phyloP scores from a whole-genome alignment of 2,113 vertebrate species.

The Brachypteracias leptosomus region DNA sequence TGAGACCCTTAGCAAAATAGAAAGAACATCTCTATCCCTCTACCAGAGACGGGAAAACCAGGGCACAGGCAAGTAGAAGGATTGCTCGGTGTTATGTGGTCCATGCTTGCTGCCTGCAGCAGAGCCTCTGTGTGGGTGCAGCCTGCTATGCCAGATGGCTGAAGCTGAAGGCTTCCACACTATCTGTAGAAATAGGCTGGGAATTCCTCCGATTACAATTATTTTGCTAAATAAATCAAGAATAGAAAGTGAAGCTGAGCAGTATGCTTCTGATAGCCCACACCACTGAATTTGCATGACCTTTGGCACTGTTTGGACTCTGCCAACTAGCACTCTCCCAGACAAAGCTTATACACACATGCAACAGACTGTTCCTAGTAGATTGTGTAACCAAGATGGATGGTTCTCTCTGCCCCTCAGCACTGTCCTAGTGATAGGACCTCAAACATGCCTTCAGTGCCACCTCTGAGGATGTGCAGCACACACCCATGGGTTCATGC shows the following conservation, averaged over 20 bases:
- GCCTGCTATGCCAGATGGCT: not conserved
- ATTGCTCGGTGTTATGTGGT: not conserved
- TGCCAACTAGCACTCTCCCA: not conserved
- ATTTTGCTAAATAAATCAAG: not conserved
- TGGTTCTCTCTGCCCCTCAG: not conserved
- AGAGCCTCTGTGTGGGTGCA: not conserved
- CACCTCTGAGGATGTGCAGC: not conserved
- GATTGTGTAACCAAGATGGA: not conserved
- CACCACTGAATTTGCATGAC: not conserved
- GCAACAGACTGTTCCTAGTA: not conserved
- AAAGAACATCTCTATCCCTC: not conserved
- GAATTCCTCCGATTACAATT: not conserved
- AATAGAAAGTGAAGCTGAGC: not conserved
- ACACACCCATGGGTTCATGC: not conserved
- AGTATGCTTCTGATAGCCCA: not conserved
- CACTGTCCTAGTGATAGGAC: not conserved
- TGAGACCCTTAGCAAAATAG: not conserved
- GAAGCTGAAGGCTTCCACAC: not conserved
- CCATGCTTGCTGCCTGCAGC: not conserved
- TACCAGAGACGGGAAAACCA: not conserved
- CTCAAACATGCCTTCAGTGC: not conserved
- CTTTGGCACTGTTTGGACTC: not conserved
- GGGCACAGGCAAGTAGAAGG: not conserved
- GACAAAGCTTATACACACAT: not conserved
- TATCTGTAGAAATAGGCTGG: not conserved